Conservation (phyloP, 92 coral and sea anemone species). For the Nematostella vectensis region DNA sequence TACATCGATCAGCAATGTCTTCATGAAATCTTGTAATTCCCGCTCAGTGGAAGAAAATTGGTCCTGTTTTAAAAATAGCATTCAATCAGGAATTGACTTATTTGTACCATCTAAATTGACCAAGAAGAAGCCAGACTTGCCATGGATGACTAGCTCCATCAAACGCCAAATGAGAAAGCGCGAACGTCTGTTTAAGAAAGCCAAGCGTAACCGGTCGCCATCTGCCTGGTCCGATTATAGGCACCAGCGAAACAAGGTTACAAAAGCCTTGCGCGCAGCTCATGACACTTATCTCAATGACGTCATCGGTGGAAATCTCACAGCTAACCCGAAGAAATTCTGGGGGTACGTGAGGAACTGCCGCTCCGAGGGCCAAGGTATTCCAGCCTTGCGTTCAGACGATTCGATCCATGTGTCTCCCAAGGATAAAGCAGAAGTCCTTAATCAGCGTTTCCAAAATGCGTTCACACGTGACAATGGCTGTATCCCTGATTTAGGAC, state of each 20-base stretch:
- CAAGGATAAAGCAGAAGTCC: not conserved
- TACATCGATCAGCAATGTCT: not conserved
- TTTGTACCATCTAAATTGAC: constrained; percentile 20
- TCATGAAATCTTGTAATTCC: constrained; percentile 11
- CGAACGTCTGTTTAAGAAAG: constrained; percentile 39
- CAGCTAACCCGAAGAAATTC: constrained; percentile 42
- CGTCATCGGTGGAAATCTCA: constrained; percentile 38
- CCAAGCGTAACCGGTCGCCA: constrained; percentile 20
- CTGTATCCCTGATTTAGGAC: too few species aligned
- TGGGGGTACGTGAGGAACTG: constrained; percentile 31
- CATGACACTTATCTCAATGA: constrained; percentile 30
- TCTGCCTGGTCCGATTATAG: constrained; percentile 29
- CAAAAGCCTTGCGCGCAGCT: constrained; percentile 32
- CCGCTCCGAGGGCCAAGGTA: constrained; percentile 30
- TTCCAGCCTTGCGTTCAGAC: constrained; percentile 30
- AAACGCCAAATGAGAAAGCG: constrained; percentile 42
- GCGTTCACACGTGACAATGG: too few species aligned
- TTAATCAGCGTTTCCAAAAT: too few species aligned
- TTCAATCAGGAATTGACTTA: constrained; percentile 7
- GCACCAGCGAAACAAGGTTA: constrained; percentile 27
- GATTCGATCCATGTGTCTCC: not conserved
- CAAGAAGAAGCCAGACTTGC: constrained; percentile 18
- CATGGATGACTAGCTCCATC: constrained; percentile 37
- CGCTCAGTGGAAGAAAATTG: constrained; percentile 36
- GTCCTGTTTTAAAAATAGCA: constrained; percentile 14